phyloP scores from a whole-genome alignment of 2,888 invertebrate species.

The Desoria tigrina region DNA sequence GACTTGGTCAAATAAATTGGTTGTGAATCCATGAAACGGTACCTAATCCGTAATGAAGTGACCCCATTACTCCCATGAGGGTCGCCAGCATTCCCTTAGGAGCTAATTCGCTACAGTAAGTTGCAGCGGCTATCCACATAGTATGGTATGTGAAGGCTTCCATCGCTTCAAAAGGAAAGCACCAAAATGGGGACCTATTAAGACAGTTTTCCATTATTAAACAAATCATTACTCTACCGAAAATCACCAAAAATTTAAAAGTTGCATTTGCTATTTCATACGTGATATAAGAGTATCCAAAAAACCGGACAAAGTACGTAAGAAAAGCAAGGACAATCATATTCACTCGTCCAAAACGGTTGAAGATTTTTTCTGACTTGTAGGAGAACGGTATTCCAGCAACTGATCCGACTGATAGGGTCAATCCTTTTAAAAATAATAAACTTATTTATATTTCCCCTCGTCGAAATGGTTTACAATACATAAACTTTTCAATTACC shows the following conservation, averaged over 20 bases:
- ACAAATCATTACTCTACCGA: neutral
- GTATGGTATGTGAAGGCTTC: slow-evolving; percentile 81
- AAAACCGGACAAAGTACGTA: slow-evolving; percentile 77
- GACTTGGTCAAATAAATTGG: neutral
- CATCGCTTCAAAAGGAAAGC: slow-evolving; percentile 83
- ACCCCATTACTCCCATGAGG: slow-evolving; percentile 80
- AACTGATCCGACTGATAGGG: slow-evolving; percentile 79
- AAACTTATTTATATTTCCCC: slow-evolving; percentile 8
- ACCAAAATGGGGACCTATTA: slow-evolving; percentile 71
- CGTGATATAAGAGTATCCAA: slow-evolving; percentile 83
- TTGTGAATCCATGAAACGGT: slow-evolving; percentile 28
- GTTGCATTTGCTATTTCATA: slow-evolving; percentile 60
- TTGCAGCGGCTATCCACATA: slow-evolving; percentile 89
- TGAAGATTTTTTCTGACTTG: slow-evolving; percentile 79
- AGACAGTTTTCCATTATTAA: neutral
- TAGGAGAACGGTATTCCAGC: slow-evolving; percentile 82
- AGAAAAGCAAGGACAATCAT: slow-evolving; percentile 81
- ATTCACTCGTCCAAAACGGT: slow-evolving; percentile 78
- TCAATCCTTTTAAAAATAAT: slow-evolving; percentile 65
- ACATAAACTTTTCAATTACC: slow-evolving; percentile 68
- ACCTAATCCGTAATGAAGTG: slow-evolving; percentile 87
- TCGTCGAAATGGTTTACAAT: too few relatives aligned
- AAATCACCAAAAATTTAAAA: slow-evolving; percentile 1
- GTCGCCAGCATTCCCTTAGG: slow-evolving; percentile 82
- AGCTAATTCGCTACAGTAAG: slow-evolving; percentile 80